Conservation (phyloP, 2,888 invertebrate genomes). For the Dromius quadrimaculatus region DNA sequence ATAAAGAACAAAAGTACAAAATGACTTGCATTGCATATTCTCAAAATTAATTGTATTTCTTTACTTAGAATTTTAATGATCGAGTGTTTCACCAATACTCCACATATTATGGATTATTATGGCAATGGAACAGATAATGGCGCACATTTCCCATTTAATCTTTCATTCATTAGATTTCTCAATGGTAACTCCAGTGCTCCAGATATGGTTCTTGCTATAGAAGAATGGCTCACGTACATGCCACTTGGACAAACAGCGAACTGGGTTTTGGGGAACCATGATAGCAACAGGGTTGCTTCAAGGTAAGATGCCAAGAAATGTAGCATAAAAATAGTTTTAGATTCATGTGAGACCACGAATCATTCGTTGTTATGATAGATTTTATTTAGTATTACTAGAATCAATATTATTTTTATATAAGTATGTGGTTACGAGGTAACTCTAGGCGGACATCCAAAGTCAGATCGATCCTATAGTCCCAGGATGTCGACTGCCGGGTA, state of each 20-base stretch:
- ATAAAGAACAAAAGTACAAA: constrained; percentile 61
- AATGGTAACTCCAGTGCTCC: constrained; percentile 71
- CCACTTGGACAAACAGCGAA: constrained; percentile 74
- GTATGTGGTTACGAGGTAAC: too few relatives aligned
- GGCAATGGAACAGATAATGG: constrained; percentile 69
- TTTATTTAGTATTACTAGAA: too few relatives aligned
- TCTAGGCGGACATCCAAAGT: too few relatives aligned
- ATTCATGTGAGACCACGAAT: too few relatives aligned
- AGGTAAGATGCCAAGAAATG: too few relatives aligned
- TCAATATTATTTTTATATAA: too few relatives aligned
- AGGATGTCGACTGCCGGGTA: too few relatives aligned
- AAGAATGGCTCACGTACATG: constrained; percentile 75
- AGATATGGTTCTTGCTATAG: constrained; percentile 73
- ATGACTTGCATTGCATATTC: background rate
- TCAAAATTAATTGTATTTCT: constrained; percentile 61
- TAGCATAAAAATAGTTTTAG: too few relatives aligned
- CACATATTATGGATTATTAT: constrained; percentile 76
- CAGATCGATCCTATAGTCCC: too few relatives aligned
- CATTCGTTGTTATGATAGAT: too few relatives aligned
- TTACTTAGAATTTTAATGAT: constrained; percentile 79
- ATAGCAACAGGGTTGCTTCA: constrained; percentile 77
- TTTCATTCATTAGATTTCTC: constrained; percentile 76
- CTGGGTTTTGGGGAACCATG: constrained; percentile 89
- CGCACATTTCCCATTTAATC: constrained; percentile 84
- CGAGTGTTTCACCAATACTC: constrained; percentile 77